Evolutionary conservation across 2,888 invertebrate species (phyloP).

Genomic region (Eupithecia insigniata): DNA sequence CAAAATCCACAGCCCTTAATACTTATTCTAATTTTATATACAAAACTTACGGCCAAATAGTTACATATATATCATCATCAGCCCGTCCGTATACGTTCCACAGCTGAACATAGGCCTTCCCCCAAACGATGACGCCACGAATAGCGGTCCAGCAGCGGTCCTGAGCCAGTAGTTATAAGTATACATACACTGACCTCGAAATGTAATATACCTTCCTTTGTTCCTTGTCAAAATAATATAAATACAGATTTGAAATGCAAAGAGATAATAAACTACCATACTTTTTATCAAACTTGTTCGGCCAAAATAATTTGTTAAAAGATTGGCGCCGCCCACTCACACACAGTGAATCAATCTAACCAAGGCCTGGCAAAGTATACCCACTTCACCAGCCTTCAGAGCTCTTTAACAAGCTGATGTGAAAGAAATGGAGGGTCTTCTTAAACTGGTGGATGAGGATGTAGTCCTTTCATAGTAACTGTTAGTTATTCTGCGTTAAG

Average conservation of each 20-base stretch:
- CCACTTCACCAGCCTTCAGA: constrained; percentile 52
- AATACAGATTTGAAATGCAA: background rate
- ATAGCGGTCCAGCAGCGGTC: too few relatives aligned
- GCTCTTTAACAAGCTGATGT: constrained; percentile 32
- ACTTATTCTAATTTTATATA: too few relatives aligned
- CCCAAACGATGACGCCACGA: too few relatives aligned
- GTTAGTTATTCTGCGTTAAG: constrained; percentile 18
- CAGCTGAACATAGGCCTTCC: too few relatives aligned
- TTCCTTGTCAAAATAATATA: background rate
- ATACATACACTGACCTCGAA: background rate
- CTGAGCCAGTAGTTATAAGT: too few relatives aligned
- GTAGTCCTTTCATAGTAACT: constrained; percentile 18
- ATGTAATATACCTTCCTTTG: too few relatives aligned
- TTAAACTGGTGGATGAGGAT: constrained; percentile 44
- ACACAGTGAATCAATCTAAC: constrained; percentile 67
- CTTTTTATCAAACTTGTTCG: background rate
- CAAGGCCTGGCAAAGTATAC: constrained; percentile 69
- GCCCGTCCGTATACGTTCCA: too few relatives aligned
- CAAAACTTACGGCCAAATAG: too few relatives aligned
- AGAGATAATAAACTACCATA: background rate
- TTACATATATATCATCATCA: too few relatives aligned
- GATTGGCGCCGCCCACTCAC: constrained; percentile 5
- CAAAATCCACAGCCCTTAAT: too few relatives aligned
- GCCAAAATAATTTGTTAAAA: background rate
- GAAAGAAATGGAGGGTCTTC: constrained; percentile 45